Percentiles rank a stretch among this genome's conserved stretches.
Conservation (phyloP, 2,113 vertebrate genomes). For the Rhea americana region DNA sequence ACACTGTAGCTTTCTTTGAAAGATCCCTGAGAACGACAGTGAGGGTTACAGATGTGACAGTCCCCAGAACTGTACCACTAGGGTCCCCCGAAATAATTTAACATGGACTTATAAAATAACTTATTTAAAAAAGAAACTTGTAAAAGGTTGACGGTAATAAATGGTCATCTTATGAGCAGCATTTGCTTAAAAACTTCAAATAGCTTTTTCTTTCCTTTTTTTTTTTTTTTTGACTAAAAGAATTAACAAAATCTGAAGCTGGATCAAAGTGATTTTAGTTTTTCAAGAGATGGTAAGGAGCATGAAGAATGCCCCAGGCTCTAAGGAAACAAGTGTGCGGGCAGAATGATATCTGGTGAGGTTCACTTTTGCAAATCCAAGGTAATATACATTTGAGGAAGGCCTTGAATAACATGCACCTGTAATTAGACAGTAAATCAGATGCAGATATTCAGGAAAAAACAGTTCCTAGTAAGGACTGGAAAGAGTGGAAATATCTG, state of each 20-base stretch:
- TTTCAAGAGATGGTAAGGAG: neutral
- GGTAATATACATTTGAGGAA: neutral
- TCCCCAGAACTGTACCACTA: neutral
- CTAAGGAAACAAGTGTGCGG: neutral
- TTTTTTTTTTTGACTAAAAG: neutral
- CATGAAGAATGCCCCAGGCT: fast-evolving
- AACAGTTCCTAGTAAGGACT: neutral
- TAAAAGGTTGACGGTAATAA: neutral
- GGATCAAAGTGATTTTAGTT: neutral
- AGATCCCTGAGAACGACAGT: neutral
- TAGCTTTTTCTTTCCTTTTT: neutral
- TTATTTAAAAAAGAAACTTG: neutral
- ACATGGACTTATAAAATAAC: neutral
- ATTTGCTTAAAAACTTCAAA: neutral
- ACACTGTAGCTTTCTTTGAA: neutral
- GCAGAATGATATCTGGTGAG: neutral
- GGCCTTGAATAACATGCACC: neutral
- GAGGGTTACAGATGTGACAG: neutral
- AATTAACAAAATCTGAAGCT: neutral
- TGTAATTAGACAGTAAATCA: neutral
- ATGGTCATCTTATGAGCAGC: neutral
- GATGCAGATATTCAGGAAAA: neutral
- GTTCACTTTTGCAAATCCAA: neutral
- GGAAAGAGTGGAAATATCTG: neutral
- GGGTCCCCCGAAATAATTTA: neutral